These are phyloP conservation scores for Saguinus midas DNA, from an alignment of 2,113 vertebrate species.

Conservation along the genomic window DNA sequence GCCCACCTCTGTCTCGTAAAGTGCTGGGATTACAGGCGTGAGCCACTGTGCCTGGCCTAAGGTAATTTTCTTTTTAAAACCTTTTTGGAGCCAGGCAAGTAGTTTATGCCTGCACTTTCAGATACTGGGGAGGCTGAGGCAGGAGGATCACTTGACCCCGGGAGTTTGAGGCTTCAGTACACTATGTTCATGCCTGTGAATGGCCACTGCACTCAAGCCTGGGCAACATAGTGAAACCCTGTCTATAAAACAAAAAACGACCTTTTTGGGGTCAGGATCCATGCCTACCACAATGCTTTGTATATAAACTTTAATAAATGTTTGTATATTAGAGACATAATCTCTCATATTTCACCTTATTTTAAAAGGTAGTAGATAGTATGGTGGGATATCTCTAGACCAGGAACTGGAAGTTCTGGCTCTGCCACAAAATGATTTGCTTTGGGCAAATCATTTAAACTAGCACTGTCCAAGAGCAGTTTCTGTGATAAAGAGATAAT, in stretches of 20 bases:
- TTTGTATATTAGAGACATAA: neutral
- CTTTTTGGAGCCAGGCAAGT: neutral
- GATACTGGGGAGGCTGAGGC: neutral
- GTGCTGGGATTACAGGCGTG: too few relatives aligned
- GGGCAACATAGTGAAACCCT: neutral
- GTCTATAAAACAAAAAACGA: neutral
- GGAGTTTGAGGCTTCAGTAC: neutral
- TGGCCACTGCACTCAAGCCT: neutral
- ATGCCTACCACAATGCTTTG: neutral
- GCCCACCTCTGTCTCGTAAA: too few relatives aligned
- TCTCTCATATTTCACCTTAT: neutral
- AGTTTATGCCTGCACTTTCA: neutral
- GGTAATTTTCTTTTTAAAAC: neutral
- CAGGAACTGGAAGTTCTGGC: neutral
- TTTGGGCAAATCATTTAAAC: neutral
- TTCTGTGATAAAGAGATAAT: neutral
- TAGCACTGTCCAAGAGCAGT: neutral
- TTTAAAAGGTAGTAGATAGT: neutral
- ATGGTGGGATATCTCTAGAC: neutral
- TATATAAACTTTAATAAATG: neutral
- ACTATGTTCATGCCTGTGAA: neutral
- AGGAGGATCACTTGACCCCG: neutral
- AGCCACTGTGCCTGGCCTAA: neutral
- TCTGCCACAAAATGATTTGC: neutral
- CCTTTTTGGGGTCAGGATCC: neutral